A percentile compares a stretch with the other conserved stretches of the same genome.
These are phyloP conservation scores for Drosophila putrida DNA, from an alignment of 2,888 invertebrate genomes.

Conservation along the genomic window DNA sequence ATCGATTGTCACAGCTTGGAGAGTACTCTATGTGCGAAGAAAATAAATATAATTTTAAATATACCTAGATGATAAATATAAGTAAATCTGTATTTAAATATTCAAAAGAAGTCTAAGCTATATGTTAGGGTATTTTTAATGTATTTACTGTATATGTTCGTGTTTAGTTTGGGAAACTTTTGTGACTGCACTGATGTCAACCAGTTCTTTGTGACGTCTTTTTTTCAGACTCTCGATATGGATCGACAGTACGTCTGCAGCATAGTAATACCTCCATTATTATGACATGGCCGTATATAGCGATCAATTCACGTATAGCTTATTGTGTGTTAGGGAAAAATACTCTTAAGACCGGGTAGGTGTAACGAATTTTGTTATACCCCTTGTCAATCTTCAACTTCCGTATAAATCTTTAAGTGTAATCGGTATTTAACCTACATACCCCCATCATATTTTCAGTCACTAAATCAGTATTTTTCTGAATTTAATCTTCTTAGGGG, in stretches of 20 bases:
- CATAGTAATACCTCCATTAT: constrained; percentile 47
- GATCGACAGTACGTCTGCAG: constrained; percentile 19
- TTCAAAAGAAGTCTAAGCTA: not conserved
- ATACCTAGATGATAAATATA: not conserved
- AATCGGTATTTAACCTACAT: too few relatives aligned
- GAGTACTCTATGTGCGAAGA: not conserved
- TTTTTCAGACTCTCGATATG: constrained; percentile 10
- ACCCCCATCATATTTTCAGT: too few relatives aligned
- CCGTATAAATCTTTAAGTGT: not conserved
- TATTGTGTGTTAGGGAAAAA: constrained; percentile 4
- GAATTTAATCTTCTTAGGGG: too few relatives aligned
- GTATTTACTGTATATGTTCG: not conserved
- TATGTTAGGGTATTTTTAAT: not conserved
- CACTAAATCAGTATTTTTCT: too few relatives aligned
- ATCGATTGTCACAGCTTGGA: not conserved
- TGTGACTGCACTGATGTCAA: constrained; percentile 49
- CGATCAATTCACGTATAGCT: not conserved
- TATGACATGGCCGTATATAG: constrained; percentile 49
- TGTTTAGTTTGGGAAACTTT: constrained; percentile 10
- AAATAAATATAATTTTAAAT: not conserved
- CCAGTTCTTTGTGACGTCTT: constrained; percentile 48
- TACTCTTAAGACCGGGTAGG: constrained; percentile 5
- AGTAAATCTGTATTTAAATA: not conserved
- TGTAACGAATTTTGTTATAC: not conserved
- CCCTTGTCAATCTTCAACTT: not conserved